These are phyloP conservation scores for Pheosia tremula DNA, from an alignment of 2,888 invertebrate genomes.

Conservation along the genomic window DNA sequence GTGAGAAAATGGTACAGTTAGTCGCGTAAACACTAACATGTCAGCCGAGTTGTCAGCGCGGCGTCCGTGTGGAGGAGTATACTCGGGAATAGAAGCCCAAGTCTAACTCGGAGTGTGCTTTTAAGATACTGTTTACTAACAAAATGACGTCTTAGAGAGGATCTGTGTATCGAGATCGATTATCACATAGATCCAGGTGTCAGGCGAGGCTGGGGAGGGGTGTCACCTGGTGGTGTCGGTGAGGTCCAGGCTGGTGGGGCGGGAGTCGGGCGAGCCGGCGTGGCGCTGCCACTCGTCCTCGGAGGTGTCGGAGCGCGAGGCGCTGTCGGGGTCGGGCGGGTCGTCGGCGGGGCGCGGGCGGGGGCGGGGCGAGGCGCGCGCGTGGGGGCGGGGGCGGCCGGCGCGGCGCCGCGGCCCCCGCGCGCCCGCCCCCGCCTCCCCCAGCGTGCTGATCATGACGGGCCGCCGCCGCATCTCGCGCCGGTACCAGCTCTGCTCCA, in stretches of 20 bases:
- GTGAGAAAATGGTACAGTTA: slow-evolving; percentile 8
- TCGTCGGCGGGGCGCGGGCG: slow-evolving; percentile 38
- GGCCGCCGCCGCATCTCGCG: slow-evolving; percentile 91
- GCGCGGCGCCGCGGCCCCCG: slow-evolving; percentile 37
- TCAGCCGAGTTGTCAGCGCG: no score
- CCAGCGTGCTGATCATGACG: slow-evolving; percentile 86
- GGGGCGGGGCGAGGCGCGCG: slow-evolving; percentile 43
- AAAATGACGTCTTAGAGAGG: no score
- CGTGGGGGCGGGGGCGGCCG: slow-evolving; percentile 22
- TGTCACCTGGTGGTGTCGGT: slow-evolving; percentile 42
- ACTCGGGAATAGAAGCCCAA: no score
- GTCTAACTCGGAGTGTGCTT: no score
- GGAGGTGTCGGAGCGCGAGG: slow-evolving; percentile 52
- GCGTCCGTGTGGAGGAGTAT: no score
- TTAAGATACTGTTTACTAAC: no score
- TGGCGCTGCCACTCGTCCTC: slow-evolving; percentile 65
- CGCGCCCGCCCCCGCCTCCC: slow-evolving; percentile 48
- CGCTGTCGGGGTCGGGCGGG: slow-evolving; percentile 44
- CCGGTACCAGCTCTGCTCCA: slow-evolving; percentile 88
- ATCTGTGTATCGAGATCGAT: no score
- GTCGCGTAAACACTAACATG: no score
- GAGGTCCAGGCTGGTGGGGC: slow-evolving; percentile 40
- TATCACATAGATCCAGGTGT: background rate
- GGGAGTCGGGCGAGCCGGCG: slow-evolving; percentile 33
- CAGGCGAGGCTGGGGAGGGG: background rate